Percentiles rank a stretch among this genome's conserved stretches.
Evolutionary conservation across 2,888 invertebrate species (phyloP).

Genomic region (Epirrhoe alternata): DNA sequence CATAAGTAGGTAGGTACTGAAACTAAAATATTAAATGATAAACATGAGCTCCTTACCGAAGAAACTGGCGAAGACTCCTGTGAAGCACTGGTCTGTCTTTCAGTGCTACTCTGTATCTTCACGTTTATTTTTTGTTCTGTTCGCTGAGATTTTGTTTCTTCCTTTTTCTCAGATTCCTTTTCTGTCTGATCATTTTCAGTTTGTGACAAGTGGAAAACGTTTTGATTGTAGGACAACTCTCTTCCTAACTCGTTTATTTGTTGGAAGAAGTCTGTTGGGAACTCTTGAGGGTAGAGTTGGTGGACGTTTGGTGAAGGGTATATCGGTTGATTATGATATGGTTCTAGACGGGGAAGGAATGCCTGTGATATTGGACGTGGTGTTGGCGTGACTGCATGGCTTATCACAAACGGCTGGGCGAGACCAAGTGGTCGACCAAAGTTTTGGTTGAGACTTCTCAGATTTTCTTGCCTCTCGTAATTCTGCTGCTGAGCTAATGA

Average conservation of each 20-base stretch:
- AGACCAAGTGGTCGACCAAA: background rate
- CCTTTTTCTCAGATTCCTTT: background rate
- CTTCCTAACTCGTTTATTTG: conserved; percentile 35
- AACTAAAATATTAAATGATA: too few relatives aligned
- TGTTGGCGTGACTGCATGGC: conserved; percentile 7
- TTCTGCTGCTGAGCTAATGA: conserved; percentile 10
- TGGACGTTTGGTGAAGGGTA: conserved; percentile 37
- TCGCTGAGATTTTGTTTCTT: background rate
- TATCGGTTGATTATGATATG: conserved; percentile 21
- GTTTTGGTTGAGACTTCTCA: conserved; percentile 3
- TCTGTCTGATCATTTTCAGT: conserved; percentile 6
- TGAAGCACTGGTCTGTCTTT: conserved; percentile 19
- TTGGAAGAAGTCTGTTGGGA: conserved; percentile 40
- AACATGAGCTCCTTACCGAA: conserved; percentile 27
- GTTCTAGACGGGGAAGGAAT: conserved; percentile 11
- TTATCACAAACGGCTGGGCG: background rate
- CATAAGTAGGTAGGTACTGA: too few relatives aligned
- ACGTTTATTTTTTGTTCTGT: background rate
- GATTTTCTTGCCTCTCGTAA: conserved; percentile 17
- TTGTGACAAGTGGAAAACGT: conserved; percentile 20
- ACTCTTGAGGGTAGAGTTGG: conserved; percentile 26
- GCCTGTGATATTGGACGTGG: background rate
- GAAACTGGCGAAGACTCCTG: conserved; percentile 15
- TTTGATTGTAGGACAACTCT: conserved; percentile 19
- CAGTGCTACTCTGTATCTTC: conserved; percentile 17